Evolutionary conservation across 2,797 vertebrate genomes (phyloP).

Genomic region (Cetoscarus ocellatus): DNA sequence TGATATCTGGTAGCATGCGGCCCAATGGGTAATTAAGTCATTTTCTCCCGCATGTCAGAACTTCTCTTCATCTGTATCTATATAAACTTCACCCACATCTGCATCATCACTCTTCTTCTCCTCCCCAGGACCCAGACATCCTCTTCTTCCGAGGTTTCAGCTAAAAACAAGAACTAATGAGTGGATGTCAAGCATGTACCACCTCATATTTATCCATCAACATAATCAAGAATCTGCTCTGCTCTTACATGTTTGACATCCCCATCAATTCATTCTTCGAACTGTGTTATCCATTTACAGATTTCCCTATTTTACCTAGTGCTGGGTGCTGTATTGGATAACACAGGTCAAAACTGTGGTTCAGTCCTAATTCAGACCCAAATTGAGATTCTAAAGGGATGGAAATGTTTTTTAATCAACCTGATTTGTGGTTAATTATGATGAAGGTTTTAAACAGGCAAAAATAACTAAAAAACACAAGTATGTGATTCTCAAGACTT

Average conservation of each 20-base stretch:
- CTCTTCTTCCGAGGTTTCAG: slow-evolving; percentile 88
- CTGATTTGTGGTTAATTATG: background rate
- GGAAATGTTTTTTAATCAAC: background rate
- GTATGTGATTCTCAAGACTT: no score
- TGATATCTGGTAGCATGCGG: slow-evolving; percentile 59
- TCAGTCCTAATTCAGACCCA: slow-evolving; percentile 9
- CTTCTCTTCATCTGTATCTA: slow-evolving; percentile 42
- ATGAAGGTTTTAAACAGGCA: background rate
- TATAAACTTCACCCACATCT: slow-evolving; percentile 57
- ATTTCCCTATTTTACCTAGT: no score
- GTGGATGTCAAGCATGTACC: slow-evolving; percentile 40
- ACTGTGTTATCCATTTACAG: no score
- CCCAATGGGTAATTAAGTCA: slow-evolving; percentile 29
- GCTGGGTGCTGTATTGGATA: background rate
- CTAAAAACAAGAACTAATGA: slow-evolving; percentile 76
- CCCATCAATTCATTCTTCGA: slow-evolving; percentile 14
- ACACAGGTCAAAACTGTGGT: slow-evolving; percentile 32
- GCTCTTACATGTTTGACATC: background rate
- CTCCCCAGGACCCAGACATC: slow-evolving; percentile 83
- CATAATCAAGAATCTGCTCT: slow-evolving; percentile 5
- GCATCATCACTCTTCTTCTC: slow-evolving; percentile 77
- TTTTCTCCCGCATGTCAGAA: slow-evolving; percentile 57
- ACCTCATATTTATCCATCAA: slow-evolving; percentile 15
- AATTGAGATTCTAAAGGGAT: background rate
- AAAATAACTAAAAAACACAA: no score